Evolutionary conservation across 2,797 vertebrate species (phyloP).

Genomic region (Lacerta agilis): DNA sequence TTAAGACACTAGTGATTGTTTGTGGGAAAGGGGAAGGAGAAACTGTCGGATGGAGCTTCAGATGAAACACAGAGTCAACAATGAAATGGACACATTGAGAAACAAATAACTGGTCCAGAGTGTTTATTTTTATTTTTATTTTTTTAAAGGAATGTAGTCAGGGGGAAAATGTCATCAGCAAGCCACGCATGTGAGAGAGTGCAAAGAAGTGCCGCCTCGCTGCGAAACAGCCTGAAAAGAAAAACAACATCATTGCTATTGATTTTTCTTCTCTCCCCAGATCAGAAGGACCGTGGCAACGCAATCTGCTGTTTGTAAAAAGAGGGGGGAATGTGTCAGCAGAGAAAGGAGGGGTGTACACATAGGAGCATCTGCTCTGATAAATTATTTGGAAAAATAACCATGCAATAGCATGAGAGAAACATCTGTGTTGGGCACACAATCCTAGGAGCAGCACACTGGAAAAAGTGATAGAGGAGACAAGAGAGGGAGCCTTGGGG

Average conservation of each 20-base stretch:
- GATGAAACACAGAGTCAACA: constrained; percentile 4
- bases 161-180: constrained; percentile 7
- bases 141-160: constrained; percentile 2
- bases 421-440: constrained; percentile 62
- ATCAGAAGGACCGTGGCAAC: constrained; percentile 54
- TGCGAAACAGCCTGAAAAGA: constrained; percentile 35
- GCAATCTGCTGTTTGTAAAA: constrained; percentile 69
- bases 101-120: constrained; percentile 11
- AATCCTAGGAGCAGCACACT: constrained; percentile 24
- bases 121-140: neutral
- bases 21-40: neutral
- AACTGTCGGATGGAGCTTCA: neutral
- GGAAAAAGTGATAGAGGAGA: neutral
- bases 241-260: constrained; percentile 47
- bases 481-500: neutral
- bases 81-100: neutral
- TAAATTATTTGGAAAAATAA: constrained; percentile 69
- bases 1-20: constrained; percentile 36
- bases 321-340: constrained; percentile 56
- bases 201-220: constrained; percentile 1
- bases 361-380: constrained; percentile 71
- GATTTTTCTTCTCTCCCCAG: constrained; percentile 67
- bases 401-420: constrained; percentile 50
- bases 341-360: constrained; percentile 49
- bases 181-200: constrained; percentile 37